Evolutionary conservation across 2,888 invertebrate genomes (phyloP).

Genomic region (Monoplex corrugatus): DNA sequence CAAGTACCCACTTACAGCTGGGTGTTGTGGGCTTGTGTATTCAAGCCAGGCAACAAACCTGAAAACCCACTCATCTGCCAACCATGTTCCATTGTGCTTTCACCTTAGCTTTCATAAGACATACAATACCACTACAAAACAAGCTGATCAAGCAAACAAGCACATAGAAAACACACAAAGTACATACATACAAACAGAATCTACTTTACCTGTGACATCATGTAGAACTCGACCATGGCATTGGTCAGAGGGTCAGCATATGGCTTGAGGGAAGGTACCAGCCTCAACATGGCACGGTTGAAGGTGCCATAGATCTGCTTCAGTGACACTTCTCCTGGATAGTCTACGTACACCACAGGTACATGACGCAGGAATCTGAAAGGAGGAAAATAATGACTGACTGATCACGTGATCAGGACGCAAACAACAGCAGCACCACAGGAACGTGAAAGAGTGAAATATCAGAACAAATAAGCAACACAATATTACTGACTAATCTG

Average conservation of each 20-base stretch:
- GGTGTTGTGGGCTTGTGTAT: no score
- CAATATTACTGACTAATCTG: no score
- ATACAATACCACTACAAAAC: no score
- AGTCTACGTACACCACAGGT: conserved; percentile 99
- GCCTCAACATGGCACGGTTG: conserved; percentile 97
- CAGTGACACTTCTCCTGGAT: conserved; percentile 98
- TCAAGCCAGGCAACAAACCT: no score
- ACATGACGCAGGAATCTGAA: conserved; percentile 89
- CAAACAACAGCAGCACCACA: background rate
- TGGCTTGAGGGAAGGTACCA: conserved; percentile 94
- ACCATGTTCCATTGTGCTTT: no score
- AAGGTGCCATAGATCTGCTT: conserved; percentile 99
- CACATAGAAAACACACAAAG: no score
- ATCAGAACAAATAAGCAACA: background rate
- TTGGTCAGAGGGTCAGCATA: conserved; percentile 98
- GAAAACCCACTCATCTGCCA: no score
- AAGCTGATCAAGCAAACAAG: no score
- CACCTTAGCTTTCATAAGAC: no score
- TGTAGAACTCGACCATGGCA: conserved; percentile 99
- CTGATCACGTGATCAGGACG: no score
- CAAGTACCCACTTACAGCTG: no score
- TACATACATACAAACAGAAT: no score
- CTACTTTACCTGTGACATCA: conserved; percentile 91
- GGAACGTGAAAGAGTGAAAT: background rate
- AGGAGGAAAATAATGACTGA: background rate